Evolutionary conservation across 2,797 vertebrate species (phyloP).

Genomic region (Lates japonicus): DNA sequence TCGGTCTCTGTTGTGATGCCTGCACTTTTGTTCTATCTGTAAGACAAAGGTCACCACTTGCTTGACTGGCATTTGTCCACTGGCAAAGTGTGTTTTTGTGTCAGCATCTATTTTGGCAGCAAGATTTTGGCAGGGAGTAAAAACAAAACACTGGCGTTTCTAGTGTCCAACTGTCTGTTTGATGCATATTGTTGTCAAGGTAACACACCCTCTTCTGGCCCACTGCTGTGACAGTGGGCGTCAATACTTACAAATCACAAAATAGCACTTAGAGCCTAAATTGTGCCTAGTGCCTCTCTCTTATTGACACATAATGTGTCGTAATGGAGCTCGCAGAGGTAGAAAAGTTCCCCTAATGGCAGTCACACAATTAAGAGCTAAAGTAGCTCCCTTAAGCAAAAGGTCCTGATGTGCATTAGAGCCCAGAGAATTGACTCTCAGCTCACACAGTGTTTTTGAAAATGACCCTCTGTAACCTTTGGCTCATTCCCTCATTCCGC

Average conservation of each 20-base stretch:
- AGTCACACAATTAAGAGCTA: constrained; percentile 48
- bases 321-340: constrained; percentile 51
- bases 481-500: constrained; percentile 32
- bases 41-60: constrained; percentile 60
- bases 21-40: constrained; percentile 34
- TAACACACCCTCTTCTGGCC: constrained; percentile 55
- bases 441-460: constrained; percentile 33
- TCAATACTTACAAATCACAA: constrained; percentile 58
- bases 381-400: constrained; percentile 33
- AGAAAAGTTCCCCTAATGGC: constrained; percentile 61
- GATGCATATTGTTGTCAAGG: constrained; percentile 66
- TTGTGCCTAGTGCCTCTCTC: constrained; percentile 19
- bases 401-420: constrained; percentile 56
- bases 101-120: constrained; percentile 55
- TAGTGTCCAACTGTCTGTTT: constrained; percentile 51
- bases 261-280: constrained; percentile 63
- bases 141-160: constrained; percentile 41
- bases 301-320: constrained; percentile 58
- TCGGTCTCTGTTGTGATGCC: constrained; percentile 33
- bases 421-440: constrained; percentile 54
- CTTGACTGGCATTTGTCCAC: constrained; percentile 57
- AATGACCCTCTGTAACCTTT: constrained; percentile 54
- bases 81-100: constrained; percentile 59
- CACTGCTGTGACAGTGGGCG: constrained; percentile 41
- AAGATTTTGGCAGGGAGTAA: constrained; percentile 39